A percentile compares a stretch with the other conserved stretches of the same genome.
Conservation (phyloP, 1,140 invertebrate genomes). For the Bemisia tabaci region DNA sequence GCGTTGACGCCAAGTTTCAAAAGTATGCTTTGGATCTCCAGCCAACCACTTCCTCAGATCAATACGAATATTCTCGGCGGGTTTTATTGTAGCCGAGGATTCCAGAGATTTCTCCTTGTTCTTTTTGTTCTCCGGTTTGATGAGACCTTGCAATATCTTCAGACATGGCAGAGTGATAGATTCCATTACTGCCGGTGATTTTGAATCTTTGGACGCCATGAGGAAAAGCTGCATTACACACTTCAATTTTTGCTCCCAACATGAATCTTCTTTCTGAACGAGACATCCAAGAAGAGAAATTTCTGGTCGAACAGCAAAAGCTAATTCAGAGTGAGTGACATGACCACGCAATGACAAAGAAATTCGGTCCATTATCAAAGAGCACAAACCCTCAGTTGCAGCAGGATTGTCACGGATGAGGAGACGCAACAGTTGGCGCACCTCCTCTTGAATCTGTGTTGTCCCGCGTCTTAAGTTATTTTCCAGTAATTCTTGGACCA, state of each 20-base stretch:
- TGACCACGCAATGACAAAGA: slow-evolving; percentile 55
- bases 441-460: slow-evolving; percentile 65
- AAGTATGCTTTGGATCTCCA: slow-evolving; percentile 56
- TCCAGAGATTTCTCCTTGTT: slow-evolving; percentile 43
- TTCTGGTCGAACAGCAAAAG: slow-evolving; percentile 66
- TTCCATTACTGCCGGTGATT: slow-evolving; percentile 60
- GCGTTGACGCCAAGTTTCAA: slow-evolving; percentile 50
- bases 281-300: slow-evolving; percentile 76
- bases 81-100: slow-evolving; percentile 35
- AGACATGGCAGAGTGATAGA: slow-evolving; percentile 67
- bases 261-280: slow-evolving; percentile 82
- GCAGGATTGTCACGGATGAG: slow-evolving; percentile 80
- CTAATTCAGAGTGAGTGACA: slow-evolving; percentile 49
- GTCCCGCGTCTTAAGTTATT: slow-evolving; percentile 74
- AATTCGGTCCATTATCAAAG: slow-evolving; percentile 67
- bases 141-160: slow-evolving; percentile 63
- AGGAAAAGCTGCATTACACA: slow-evolving; percentile 77
- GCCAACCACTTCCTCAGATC: slow-evolving; percentile 61
- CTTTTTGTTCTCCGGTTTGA: slow-evolving; percentile 50
- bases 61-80: slow-evolving; percentile 47
- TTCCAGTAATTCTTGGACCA: slow-evolving; percentile 80
- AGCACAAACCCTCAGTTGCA: slow-evolving; percentile 74
- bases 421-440: slow-evolving; percentile 71
- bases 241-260: slow-evolving; percentile 85
- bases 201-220: slow-evolving; percentile 52